These are phyloP conservation scores for Stegophylla sp. DNA, from an alignment of 2,888 invertebrate species.

Conservation along the genomic window DNA sequence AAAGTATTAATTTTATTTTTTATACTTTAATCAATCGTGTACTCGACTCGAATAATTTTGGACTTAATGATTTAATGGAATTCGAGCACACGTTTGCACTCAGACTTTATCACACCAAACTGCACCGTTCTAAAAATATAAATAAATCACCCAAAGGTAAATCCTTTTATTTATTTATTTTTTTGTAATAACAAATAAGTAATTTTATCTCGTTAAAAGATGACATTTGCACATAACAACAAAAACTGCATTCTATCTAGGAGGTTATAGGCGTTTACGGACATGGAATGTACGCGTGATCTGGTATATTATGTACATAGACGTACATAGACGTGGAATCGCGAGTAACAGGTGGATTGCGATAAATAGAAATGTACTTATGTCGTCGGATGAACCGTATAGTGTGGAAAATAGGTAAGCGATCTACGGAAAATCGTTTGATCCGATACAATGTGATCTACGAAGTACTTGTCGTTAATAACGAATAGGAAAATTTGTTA, in stretches of 20 bases:
- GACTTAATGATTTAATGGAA: constrained; percentile 3
- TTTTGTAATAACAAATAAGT: too few species aligned
- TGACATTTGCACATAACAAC: background rate
- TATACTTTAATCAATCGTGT: background rate
- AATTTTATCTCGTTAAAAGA: constrained; percentile 5
- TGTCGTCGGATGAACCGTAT: too few species aligned
- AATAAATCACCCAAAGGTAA: background rate
- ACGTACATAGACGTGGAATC: background rate
- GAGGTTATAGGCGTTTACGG: too few species aligned
- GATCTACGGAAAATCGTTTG: too few species aligned
- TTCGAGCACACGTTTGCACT: constrained; percentile 15
- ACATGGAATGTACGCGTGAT: too few species aligned
- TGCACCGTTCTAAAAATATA: constrained; percentile 19
- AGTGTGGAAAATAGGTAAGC: too few species aligned
- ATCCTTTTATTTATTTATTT: background rate
- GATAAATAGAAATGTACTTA: background rate
- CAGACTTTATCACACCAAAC: constrained; percentile 19
- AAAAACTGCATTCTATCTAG: too few species aligned
- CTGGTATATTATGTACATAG: background rate
- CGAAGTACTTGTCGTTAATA: too few species aligned
- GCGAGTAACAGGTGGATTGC: background rate
- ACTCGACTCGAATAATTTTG: constrained; percentile 15
- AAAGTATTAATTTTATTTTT: background rate
- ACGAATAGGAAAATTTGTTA: too few species aligned
- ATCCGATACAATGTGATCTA: too few species aligned